phyloP scores from a whole-genome alignment of 1,140 invertebrate species.

The Drosophila pachea region DNA sequence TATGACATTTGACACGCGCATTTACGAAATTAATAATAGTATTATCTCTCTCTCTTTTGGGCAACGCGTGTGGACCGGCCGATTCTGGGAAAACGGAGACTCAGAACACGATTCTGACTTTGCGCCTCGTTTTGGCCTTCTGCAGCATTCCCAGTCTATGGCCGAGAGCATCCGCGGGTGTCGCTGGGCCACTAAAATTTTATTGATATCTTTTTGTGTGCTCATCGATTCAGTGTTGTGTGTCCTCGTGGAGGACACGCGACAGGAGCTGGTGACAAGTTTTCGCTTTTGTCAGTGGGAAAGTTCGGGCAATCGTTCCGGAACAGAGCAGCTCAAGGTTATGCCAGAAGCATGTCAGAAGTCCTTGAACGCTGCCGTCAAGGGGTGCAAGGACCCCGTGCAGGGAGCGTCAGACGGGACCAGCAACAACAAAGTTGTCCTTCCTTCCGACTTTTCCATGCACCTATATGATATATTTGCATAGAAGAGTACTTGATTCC shows the following conservation, averaged over 20 bases:
- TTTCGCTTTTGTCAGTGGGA: constrained; percentile 39
- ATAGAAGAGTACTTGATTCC: no score
- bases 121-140: constrained; percentile 16
- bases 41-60: constrained; percentile 45
- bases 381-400: not conserved
- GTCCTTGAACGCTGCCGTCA: no score
- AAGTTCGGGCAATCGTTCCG: constrained; percentile 25
- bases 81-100: constrained; percentile 1
- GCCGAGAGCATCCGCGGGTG: constrained; percentile 55
- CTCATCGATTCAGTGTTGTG: constrained; percentile 44
- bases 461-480: no score
- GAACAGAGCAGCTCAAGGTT: constrained; percentile 41
- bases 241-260: constrained; percentile 74
- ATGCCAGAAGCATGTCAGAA: not conserved
- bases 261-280: constrained; percentile 77
- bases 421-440: no score
- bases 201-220: constrained; percentile 60
- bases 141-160: not conserved
- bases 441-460: no score
- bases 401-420: no score
- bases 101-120: constrained; percentile 32
- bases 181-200: constrained; percentile 65
- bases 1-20: constrained; percentile 72
- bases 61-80: constrained; percentile 43
- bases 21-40: constrained; percentile 73